Evolutionary conservation across 2,797 vertebrate genomes (phyloP).

Genomic region (Rhyacichthys aspro): DNA sequence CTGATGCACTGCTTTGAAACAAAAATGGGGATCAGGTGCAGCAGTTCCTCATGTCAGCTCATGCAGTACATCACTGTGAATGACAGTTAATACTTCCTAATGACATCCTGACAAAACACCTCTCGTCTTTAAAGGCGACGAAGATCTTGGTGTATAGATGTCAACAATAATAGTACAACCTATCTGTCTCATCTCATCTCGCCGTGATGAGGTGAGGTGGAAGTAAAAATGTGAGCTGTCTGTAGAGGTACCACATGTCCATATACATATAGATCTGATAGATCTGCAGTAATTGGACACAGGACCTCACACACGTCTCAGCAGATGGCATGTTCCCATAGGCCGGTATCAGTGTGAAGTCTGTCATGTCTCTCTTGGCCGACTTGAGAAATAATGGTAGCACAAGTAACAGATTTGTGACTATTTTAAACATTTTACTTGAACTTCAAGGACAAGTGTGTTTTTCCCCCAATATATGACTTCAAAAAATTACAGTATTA

Average conservation of each 20-base stretch:
- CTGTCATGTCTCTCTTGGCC: constrained; percentile 10
- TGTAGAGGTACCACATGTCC: not conserved
- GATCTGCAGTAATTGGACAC: constrained; percentile 9
- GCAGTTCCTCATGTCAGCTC: not conserved
- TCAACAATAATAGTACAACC: not conserved
- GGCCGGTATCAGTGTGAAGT: constrained; percentile 7
- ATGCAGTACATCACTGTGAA: too few species aligned
- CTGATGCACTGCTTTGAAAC: not conserved
- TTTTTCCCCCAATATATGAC: not conserved
- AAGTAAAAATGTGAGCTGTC: not conserved
- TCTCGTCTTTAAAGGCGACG: not conserved
- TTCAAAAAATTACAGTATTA: not conserved
- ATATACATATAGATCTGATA: not conserved
- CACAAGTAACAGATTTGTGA: not conserved
- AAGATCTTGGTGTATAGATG: constrained; percentile 1
- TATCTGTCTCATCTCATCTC: not conserved
- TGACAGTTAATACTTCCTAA: constrained; percentile 15
- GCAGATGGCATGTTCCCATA: constrained; percentile 7
- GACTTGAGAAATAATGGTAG: not conserved
- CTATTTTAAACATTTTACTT: constrained; percentile 4
- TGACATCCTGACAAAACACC: constrained; percentile 5
- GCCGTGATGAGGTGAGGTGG: too few species aligned
- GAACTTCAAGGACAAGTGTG: not conserved
- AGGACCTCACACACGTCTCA: not conserved
- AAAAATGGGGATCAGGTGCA: not conserved